Evolutionary conservation across 2,797 vertebrate species (phyloP), one percentile per base, ranked within the genome.

Genomic region (Loriculus beryllinus): DNA sequence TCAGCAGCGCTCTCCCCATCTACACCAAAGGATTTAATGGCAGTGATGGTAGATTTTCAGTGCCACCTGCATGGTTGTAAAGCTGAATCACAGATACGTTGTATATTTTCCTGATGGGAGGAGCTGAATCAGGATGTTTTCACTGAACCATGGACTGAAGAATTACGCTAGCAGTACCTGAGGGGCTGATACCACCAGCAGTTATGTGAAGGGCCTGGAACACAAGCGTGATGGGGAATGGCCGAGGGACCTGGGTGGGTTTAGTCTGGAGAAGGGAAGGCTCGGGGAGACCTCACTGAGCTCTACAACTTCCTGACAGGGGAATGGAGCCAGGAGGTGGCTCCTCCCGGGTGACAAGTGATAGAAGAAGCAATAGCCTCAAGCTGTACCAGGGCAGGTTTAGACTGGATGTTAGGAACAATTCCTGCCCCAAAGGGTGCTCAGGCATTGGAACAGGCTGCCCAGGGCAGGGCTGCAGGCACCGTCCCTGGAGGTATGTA

Each of bases 1-100:
- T 12, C 59, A 22, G 42, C 59, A 0, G 0, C 0, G 2, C 26
- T 37, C 3, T 5, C 35, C 51, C 10, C 25, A 3, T 40, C 7
- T 18, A 15, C 59, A 10, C 54, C 45, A 16, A 13, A 12, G 65
- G 48, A 35, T 6, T 8, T 54, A 12, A 1, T 20, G 31, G 33
- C n/a, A 51, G 43, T 2, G 3, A 23, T 0, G 2, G 23, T 5
- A 6, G 20, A 10, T 29, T 26, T 25, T 23, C n/a, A n/a, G 7
- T 7, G 25, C 29, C 18, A 45, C 4, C 23, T 23, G 47, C 42
- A 16, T 12, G 1, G n/a, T 14, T 42, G 0, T 1, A 21, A n/a
- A 64, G 37, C 19, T 82, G 25, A 6, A 16, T 62, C 13, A 47
- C 39, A 33, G 9, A 10, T 15, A 10, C 0, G 4, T 5, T 0